phyloP scores from a whole-genome alignment of 2,888 invertebrate species.

The Spilosoma lubricipeda region DNA sequence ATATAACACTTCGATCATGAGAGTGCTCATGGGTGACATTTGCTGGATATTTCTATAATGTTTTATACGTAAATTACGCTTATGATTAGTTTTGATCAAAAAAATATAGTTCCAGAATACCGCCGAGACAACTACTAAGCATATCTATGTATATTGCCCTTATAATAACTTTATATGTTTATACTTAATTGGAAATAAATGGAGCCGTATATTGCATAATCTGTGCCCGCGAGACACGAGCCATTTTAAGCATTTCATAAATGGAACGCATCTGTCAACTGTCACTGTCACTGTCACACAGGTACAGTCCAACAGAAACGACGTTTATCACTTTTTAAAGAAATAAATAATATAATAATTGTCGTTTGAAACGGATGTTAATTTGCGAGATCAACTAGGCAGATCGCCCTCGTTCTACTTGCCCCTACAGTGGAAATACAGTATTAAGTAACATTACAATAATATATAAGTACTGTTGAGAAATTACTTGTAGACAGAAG shows the following conservation, averaged over 20 bases:
- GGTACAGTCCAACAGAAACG: conserved; percentile 37
- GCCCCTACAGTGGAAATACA: conserved; percentile 47
- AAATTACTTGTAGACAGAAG: conserved; percentile 33
- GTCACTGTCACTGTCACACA: conserved; percentile 20
- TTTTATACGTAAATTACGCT: no score
- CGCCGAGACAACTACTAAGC: no score
- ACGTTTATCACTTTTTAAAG: conserved; percentile 24
- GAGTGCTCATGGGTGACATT: no score
- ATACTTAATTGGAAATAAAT: not conserved
- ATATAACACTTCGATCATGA: no score
- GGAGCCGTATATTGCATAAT: not conserved
- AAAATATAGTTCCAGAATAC: no score
- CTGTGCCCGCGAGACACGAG: conserved; percentile 3
- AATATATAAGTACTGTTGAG: conserved; percentile 32
- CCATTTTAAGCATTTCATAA: conserved; percentile 2
- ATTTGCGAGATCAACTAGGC: conserved; percentile 53
- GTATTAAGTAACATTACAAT: conserved; percentile 53
- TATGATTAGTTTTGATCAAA: no score
- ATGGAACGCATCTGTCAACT: conserved; percentile 17
- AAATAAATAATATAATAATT: conserved; percentile 45
- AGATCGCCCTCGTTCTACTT: conserved; percentile 59
- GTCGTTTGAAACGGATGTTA: conserved; percentile 52
- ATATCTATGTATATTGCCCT: no score
- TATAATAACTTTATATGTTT: not conserved
- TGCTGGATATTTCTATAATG: no score